phyloP scores from a whole-genome alignment of 2,888 invertebrate genomes.

The Choristoneura rosaceana region DNA sequence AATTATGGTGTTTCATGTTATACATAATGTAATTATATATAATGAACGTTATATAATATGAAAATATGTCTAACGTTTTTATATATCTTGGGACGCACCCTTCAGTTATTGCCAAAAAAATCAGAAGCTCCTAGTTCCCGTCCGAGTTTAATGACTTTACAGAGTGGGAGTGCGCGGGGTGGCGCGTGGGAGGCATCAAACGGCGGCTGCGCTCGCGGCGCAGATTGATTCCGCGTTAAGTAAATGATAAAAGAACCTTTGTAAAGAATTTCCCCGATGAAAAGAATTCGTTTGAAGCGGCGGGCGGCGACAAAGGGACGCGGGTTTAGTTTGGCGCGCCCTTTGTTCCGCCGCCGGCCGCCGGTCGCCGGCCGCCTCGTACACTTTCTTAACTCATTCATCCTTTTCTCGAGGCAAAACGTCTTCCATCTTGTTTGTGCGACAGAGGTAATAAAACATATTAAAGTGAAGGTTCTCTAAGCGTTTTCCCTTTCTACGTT shows the following conservation, averaged over 20 bases:
- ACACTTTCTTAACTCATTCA: background rate
- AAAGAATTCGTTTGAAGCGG: slow-evolving; percentile 13
- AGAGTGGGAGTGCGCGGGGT: background rate
- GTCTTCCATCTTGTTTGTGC: background rate
- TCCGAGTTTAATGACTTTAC: slow-evolving; percentile 21
- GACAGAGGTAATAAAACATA: background rate
- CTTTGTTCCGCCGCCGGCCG: background rate
- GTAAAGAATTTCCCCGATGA: slow-evolving; percentile 18
- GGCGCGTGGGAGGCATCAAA: slow-evolving; percentile 13
- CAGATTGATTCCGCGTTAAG: slow-evolving; percentile 6
- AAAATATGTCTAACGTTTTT: no score
- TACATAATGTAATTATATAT: no score
- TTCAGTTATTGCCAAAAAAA: background rate
- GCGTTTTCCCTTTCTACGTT: background rate
- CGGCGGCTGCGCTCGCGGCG: slow-evolving; percentile 8
- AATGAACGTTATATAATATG: no score
- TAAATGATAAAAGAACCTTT: slow-evolving; percentile 25
- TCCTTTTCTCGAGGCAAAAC: background rate
- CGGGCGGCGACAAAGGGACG: slow-evolving; percentile 1
- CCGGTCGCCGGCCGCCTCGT: background rate
- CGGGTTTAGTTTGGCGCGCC: background rate
- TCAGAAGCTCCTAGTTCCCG: background rate
- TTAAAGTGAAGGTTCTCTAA: background rate
- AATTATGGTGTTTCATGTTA: no score
- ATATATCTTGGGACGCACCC: no score